Conservation (phyloP, 92 coral and sea anemone species). For the Parazoanthus darwini region DNA sequence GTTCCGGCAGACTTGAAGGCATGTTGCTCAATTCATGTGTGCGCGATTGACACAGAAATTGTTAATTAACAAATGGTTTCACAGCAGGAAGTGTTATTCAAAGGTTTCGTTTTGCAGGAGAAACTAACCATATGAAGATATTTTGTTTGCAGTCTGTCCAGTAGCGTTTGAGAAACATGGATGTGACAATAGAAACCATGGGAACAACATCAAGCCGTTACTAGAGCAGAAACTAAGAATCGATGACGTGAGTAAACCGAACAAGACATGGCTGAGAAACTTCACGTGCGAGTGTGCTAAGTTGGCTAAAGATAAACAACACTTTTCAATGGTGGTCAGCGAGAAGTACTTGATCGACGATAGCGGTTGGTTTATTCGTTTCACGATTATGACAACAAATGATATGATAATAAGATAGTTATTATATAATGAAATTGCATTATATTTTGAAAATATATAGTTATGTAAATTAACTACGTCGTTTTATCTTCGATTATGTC, state of each 20-base stretch:
- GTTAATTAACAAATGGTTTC: too few species aligned
- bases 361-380: background rate
- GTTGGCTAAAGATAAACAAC: background rate
- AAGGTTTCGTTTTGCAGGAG: too few species aligned
- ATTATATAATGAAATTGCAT: too few species aligned
- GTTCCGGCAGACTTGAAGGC: too few species aligned
- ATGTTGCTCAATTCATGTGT: too few species aligned
- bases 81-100: too few species aligned
- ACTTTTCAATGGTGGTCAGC: background rate
- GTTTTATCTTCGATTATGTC: too few species aligned
- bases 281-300: background rate
- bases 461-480: too few species aligned
- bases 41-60: too few species aligned
- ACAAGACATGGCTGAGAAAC: background rate
- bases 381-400: too few species aligned
- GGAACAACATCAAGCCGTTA: background rate
- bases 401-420: too few species aligned
- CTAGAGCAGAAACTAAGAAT: background rate
- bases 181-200: background rate
- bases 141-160: background rate
- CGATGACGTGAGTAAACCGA: background rate
- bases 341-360: background rate
- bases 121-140: background rate
- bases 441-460: too few species aligned
- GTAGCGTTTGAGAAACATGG: background rate